A percentile compares a stretch with the other conserved stretches of the same genome.
Conservation (phyloP, 2,888 invertebrate species). For the Pecten maximus region DNA sequence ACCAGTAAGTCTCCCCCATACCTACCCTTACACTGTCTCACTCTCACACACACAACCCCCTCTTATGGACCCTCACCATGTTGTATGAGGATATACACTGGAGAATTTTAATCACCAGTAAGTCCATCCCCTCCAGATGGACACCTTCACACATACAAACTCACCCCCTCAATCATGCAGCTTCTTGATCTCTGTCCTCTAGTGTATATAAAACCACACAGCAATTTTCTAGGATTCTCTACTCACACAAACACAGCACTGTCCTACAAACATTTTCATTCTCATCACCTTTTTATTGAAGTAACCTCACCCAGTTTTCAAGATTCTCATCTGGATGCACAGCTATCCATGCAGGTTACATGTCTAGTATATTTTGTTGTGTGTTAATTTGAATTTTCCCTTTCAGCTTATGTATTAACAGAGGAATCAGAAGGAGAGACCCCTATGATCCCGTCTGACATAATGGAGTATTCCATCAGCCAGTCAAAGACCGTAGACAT, state of each 20-base stretch:
- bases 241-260: too few species aligned
- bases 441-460: conserved; percentile 87
- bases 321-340: background rate
- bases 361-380: background rate
- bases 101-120: conserved; percentile 89
- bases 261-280: too few species aligned
- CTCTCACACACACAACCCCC: conserved; percentile 57
- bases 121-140: background rate
- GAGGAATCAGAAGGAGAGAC: conserved; percentile 88
- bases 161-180: conserved; percentile 67
- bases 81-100: conserved; percentile 95
- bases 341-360: too few species aligned
- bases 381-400: conserved; percentile 1
- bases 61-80: conserved; percentile 84
- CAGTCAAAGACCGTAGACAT: conserved; percentile 84
- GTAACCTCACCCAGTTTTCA: background rate
- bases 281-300: background rate
- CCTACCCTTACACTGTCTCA: background rate
- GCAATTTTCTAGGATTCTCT: too few species aligned
- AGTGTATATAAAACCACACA: too few species aligned
- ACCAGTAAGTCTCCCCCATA: conserved; percentile 76
- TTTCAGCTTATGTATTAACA: conserved; percentile 86
- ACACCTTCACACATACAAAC: conserved; percentile 21
- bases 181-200: conserved; percentile 75
- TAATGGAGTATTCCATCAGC: conserved; percentile 86